Conservation (phyloP, 2,888 invertebrate genomes). For the Polia nebulosa region DNA sequence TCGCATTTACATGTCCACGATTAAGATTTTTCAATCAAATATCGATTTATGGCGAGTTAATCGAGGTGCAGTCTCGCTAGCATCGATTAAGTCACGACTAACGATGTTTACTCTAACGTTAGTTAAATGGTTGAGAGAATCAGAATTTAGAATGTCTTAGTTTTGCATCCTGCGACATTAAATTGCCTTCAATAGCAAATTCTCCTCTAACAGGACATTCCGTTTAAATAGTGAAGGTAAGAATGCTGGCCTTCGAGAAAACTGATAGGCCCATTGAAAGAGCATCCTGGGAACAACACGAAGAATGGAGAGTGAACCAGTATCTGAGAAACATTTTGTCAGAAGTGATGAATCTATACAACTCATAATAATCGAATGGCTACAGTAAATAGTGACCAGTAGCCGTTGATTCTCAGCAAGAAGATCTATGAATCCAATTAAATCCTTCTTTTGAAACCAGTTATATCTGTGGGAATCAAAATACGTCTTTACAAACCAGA, state of each 20-base stretch:
- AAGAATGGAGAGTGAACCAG: conserved; percentile 30
- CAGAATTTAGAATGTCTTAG: conserved; percentile 27
- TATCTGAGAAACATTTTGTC: conserved; percentile 38
- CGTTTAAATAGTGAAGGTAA: conserved; percentile 13
- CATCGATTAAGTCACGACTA: conserved; percentile 39
- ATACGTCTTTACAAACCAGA: conserved; percentile 75
- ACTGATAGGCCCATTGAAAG: conserved; percentile 1
- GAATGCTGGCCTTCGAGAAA: not conserved
- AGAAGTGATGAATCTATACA: conserved; percentile 43
- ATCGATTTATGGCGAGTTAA: conserved; percentile 48
- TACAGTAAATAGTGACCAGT: conserved; percentile 48
- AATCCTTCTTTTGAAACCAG: conserved; percentile 71
- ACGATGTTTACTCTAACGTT: conserved; percentile 12
- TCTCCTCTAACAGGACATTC: conserved; percentile 13
- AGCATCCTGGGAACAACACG: conserved; percentile 20
- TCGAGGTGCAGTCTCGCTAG: conserved; percentile 27
- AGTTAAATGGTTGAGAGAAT: not conserved
- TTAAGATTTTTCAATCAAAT: conserved; percentile 54
- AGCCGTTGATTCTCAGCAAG: conserved; percentile 52
- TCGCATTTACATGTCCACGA: conserved; percentile 48
- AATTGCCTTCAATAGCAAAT: conserved; percentile 3
- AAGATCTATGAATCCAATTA: conserved; percentile 61
- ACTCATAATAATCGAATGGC: conserved; percentile 47
- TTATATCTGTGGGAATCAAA: conserved; percentile 71
- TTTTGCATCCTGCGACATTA: conserved; percentile 19